A percentile compares a stretch with the other conserved stretches of the same genome.
These are phyloP conservation scores for Gallinago jamesoni DNA, from an alignment of 2,113 vertebrate genomes.

Conservation along the genomic window DNA sequence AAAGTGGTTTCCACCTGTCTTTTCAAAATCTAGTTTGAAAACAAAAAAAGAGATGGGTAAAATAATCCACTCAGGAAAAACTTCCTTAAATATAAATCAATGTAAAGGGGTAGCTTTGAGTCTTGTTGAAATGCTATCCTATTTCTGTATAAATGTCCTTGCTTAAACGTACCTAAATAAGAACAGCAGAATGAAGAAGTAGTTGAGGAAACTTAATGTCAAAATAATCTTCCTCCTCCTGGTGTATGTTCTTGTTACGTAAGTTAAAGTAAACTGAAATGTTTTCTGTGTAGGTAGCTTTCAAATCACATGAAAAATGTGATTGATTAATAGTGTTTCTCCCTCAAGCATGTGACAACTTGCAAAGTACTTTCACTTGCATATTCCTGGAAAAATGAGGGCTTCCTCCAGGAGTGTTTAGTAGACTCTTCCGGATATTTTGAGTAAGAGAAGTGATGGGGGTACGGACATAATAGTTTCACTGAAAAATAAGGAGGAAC, in stretches of 20 bases:
- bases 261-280: conserved; percentile 17
- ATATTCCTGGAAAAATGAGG: background rate
- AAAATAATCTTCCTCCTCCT: conserved; percentile 40
- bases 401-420: background rate
- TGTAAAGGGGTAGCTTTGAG: background rate
- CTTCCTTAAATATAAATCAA: background rate
- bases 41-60: background rate
- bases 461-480: background rate
- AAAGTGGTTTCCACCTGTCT: background rate
- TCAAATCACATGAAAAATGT: background rate
- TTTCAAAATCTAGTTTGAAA: background rate
- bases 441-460: background rate
- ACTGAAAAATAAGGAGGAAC: background rate
- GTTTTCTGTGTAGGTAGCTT: conserved; percentile 43
- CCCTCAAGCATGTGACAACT: background rate
- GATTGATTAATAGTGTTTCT: conserved; percentile 27
- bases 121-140: background rate
- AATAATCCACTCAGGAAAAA: conserved; percentile 22
- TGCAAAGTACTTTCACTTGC: background rate
- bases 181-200: background rate
- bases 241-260: background rate
- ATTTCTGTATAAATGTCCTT: background rate
- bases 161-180: background rate
- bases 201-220: background rate
- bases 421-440: background rate